Evolutionary conservation across 30 jellyfish, hydroid and myxozoan genomes (phyloP), one percentile per base, ranked within the genome.

Genomic region (Catostylus mosaicus): DNA sequence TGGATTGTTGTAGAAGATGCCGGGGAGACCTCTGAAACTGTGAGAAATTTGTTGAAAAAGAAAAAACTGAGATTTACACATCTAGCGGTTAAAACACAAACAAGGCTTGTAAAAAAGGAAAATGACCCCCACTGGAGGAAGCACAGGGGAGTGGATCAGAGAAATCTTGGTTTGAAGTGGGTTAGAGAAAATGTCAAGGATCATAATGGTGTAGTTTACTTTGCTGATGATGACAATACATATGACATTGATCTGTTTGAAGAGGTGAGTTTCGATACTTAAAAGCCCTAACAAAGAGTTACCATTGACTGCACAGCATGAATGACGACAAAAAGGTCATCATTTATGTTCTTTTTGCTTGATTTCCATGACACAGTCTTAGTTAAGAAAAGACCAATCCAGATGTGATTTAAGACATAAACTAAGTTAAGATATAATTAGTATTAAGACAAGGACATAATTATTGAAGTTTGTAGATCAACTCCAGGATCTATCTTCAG

Each of bases 201-300:
- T n/a, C 33, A 37, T 16, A 37, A 26, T 2, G 97, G 96, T 1
- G 94, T 90, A 38, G 93, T 90, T 34, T 90, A 90, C 46, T 90
- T 90, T 90, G 97, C 97, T 35, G 97, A 90, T 73, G 97, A 90
- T 85, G 97, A 90, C 54, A 90, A 90, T 68, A 90, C 97, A 10
- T 90, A 90, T 78, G 97, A 90, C 66, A 30, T 84, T 54, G 80
- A 84, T 11, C 73, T 90, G 20, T 90, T 90, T 43, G 40, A 57
- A 18, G 96, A 90, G 96, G 97, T 90, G 64, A 12, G 68, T 11
- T 32, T 51, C 20, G 73, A 12, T 12, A 4, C 33, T 10, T 50
- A 30, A 30, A 23, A 12, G 54, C 77, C 34, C 12, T 9, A 9
- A 11, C n/a, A n/a, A n/a, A n/a, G n/a, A n/a, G n/a, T n/a, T n/a